Base-by-base conservation (phyloP, 2,113 vertebrate genomes). In the Epinephelus lanceolatus region DNA sequence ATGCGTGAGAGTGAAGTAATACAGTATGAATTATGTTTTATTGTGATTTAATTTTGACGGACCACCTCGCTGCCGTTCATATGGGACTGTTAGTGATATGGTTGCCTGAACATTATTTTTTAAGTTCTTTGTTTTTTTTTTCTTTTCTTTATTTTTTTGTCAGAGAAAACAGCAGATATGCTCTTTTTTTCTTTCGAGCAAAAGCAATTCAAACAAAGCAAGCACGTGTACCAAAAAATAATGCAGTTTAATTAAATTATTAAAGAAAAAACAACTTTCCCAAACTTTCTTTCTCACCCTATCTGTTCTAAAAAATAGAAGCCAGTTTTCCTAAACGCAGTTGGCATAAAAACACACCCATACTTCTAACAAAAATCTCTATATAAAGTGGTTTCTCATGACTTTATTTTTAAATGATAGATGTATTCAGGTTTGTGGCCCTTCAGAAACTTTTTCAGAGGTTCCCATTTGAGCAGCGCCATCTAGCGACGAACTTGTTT, bases 401-500 rank as follows among this genome's bases (percentile, higher is more conserved):
- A 59, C 75, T 65, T 57, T 18, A 21, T 67, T 71, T 70, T 17
- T 71, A 37, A 71, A 52, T 84, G 17, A 55, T 21, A 30, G 56
- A 30, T 65, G 33, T 70, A 5, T 55, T 60, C n/a, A 76, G 65
- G 53, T 63, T 11, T 80, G 75, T 74, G 59, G 47, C 57, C 63
- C 51, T 12, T 65, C 40, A 52, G 13, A 1, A 68, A 76, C 70
- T 42, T 83, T 30, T 71, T 79, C 21, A 59, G 7, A 37, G 11
- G 27, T 92, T 89, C 30, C 9, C 45, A 71, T 85, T 76, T 78
- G 81, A 60, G 60, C 25, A 76, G 15, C 92, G 76, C 94, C 94
- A 95, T 83, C 95, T 94, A 88, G 92, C 61, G 94, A 78, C 27
- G 30, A 85, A 76, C 2, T 4, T 70, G 65, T 33, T 10, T 71